phyloP scores from a whole-genome alignment of 2,797 vertebrate species.

The Parauchenoglanis ngamensis region DNA sequence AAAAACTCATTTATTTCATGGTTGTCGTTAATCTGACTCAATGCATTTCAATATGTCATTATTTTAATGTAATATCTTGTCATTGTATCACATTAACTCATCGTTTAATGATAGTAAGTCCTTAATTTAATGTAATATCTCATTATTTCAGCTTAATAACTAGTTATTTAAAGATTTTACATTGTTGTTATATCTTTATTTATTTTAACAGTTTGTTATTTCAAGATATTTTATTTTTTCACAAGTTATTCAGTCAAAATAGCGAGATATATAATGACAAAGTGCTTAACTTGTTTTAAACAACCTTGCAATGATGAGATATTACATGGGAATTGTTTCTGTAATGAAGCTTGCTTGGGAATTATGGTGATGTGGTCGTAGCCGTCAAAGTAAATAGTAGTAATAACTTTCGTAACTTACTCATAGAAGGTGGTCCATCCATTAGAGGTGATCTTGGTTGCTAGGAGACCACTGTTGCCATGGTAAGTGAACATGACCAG shows the following conservation, averaged over 20 bases:
- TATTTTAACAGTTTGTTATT: neutral
- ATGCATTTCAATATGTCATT: too few species aligned
- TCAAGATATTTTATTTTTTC: neutral
- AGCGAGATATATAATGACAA: neutral
- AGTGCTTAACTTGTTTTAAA: neutral
- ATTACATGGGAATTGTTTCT: neutral
- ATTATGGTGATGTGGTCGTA: neutral
- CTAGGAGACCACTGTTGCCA: slow-evolving; percentile 92
- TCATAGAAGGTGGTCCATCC: slow-evolving; percentile 99
- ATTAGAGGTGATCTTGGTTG: slow-evolving; percentile 94
- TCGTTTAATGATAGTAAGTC: neutral
- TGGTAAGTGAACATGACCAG: slow-evolving; percentile 95
- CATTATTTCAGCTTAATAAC: neutral
- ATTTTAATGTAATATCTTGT: neutral
- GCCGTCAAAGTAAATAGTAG: neutral
- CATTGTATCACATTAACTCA: neutral
- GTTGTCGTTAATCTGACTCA: too few species aligned
- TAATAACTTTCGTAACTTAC: slow-evolving; percentile 77
- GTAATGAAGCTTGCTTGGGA: neutral
- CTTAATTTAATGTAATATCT: neutral
- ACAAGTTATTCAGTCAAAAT: neutral
- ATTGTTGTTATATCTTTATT: neutral
- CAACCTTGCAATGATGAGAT: neutral
- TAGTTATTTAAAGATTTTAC: neutral
- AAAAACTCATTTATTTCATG: too few species aligned